These are phyloP conservation scores for Halocaridina rubra DNA, from an alignment of 2,888 invertebrate genomes.

Conservation along the genomic window DNA sequence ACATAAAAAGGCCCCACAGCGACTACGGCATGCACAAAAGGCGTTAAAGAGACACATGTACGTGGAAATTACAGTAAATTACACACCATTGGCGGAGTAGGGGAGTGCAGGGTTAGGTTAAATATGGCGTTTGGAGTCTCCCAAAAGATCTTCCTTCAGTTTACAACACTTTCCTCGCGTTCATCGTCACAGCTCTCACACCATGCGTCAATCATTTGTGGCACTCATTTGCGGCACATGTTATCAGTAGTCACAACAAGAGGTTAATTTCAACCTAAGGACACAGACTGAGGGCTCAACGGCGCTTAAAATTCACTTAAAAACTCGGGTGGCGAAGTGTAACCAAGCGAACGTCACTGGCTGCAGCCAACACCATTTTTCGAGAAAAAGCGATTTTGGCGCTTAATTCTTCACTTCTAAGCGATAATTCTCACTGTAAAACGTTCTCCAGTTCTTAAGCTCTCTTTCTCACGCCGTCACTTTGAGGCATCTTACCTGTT, in stretches of 20 bases:
- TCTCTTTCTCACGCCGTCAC: conserved; percentile 20
- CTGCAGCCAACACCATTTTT: conserved; percentile 46
- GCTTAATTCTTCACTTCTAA: conserved; percentile 19
- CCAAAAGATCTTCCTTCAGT: background rate
- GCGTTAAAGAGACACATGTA: too few relatives aligned
- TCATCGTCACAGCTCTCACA: conserved; percentile 9
- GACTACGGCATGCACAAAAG: too few relatives aligned
- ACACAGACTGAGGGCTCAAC: too few relatives aligned
- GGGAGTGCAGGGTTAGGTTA: conserved; percentile 31
- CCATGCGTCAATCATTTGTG: too few relatives aligned
- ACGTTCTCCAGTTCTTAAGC: conserved; percentile 28
- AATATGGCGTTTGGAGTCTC: conserved; percentile 14
- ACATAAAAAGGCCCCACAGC: too few relatives aligned
- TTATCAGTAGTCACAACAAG: background rate
- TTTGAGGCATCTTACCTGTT: conserved; percentile 50
- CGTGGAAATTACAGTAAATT: background rate
- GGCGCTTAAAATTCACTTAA: too few relatives aligned
- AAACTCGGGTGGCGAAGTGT: too few relatives aligned
- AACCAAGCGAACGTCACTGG: conserved; percentile 52
- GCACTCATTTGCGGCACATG: background rate
- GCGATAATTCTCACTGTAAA: conserved; percentile 24
- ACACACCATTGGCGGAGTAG: conserved; percentile 50
- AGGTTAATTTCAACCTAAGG: background rate
- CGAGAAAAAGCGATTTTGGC: conserved; percentile 27
- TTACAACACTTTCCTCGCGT: conserved; percentile 4